A percentile compares a stretch with the other conserved stretches of the same genome.
These are phyloP conservation scores for Mongoloraphidia duomilia DNA, from an alignment of 2,888 invertebrate species.

Conservation along the genomic window DNA sequence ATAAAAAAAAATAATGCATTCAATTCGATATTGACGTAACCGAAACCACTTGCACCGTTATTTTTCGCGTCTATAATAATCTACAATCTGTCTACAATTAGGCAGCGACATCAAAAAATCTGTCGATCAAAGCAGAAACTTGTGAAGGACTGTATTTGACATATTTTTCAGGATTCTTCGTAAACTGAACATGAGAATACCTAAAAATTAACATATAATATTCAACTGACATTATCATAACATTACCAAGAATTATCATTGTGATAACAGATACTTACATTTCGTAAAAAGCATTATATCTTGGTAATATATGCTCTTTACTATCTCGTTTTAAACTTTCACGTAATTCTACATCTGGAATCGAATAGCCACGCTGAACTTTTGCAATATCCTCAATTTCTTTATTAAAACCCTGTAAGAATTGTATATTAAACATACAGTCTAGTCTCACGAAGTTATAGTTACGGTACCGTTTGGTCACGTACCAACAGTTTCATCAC, in stretches of 20 bases:
- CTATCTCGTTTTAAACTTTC: slow-evolving; percentile 81
- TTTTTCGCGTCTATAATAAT: too few relatives aligned
- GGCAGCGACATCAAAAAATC: slow-evolving; percentile 83
- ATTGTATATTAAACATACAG: too few relatives aligned
- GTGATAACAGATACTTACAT: slow-evolving; percentile 30
- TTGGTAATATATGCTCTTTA: slow-evolving; percentile 74
- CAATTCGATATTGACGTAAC: too few relatives aligned
- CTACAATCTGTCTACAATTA: slow-evolving; percentile 22
- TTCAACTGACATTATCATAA: background rate
- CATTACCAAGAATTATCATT: background rate
- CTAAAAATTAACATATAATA: slow-evolving; percentile 28
- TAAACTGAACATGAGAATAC: slow-evolving; percentile 62
- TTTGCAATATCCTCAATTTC: slow-evolving; percentile 84
- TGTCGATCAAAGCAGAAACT: slow-evolving; percentile 69
- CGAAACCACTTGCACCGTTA: too few relatives aligned
- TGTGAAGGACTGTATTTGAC: slow-evolving; percentile 78
- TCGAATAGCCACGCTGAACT: slow-evolving; percentile 78
- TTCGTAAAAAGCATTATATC: slow-evolving; percentile 69
- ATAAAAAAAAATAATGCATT: too few relatives aligned
- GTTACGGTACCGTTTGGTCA: background rate
- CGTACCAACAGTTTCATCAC: background rate
- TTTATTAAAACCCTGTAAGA: slow-evolving; percentile 75
- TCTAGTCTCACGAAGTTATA: too few relatives aligned
- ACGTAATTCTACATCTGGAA: slow-evolving; percentile 82
- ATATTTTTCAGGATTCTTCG: slow-evolving; percentile 89